Evolutionary conservation across 2,113 vertebrate species (phyloP).

Genomic region (Sorex fumeus): DNA sequence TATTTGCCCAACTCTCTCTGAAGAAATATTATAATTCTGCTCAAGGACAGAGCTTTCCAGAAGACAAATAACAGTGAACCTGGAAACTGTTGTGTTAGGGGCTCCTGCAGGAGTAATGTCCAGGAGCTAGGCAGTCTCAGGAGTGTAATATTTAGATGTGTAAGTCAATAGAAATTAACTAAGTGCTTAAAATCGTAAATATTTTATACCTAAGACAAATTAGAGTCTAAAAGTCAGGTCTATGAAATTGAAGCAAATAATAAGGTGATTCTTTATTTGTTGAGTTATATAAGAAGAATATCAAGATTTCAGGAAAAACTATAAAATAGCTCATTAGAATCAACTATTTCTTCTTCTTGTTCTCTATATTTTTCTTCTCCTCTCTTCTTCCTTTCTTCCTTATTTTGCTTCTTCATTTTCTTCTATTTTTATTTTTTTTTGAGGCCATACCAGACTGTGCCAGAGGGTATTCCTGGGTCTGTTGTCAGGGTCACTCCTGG

Average conservation of each 20-base stretch:
- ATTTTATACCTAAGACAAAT: slow-evolving; percentile 77
- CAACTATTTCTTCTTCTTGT: neutral
- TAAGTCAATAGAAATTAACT: slow-evolving; percentile 77
- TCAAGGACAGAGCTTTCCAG: slow-evolving; percentile 68
- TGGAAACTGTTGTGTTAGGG: neutral
- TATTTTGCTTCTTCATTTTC: no score
- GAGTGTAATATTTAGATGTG: slow-evolving; percentile 45
- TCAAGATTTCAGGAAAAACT: slow-evolving; percentile 50
- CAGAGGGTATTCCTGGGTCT: no score
- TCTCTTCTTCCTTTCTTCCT: no score
- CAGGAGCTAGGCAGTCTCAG: slow-evolving; percentile 24
- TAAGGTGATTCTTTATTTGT: slow-evolving; percentile 45
- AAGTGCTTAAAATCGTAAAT: slow-evolving; percentile 79
- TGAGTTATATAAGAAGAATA: slow-evolving; percentile 33
- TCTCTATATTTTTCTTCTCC: no score
- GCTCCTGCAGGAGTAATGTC: slow-evolving; percentile 19
- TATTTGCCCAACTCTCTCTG: slow-evolving; percentile 60
- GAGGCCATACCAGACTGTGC: no score
- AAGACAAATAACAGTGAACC: slow-evolving; percentile 62
- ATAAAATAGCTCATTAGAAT: slow-evolving; percentile 13
- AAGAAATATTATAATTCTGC: slow-evolving; percentile 68
- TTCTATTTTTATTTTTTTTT: no score
- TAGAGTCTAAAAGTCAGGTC: slow-evolving; percentile 73
- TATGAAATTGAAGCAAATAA: slow-evolving; percentile 71
- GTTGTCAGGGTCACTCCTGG: no score